phyloP scores from a whole-genome alignment of 2,113 vertebrate genomes.

The Ageneiosus marmoratus region DNA sequence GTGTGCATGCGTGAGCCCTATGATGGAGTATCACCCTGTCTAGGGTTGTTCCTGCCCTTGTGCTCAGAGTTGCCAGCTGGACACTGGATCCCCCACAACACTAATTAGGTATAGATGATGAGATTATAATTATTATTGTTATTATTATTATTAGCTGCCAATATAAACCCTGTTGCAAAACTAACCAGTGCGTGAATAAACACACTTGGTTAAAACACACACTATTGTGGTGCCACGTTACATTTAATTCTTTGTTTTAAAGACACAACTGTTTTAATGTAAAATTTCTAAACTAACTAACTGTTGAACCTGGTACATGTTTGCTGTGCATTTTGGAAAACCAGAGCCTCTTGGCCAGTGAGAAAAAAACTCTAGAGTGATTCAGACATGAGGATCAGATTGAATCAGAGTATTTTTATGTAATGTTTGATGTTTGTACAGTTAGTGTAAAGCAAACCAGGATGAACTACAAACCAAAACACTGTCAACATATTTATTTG shows the following conservation, averaged over 20 bases:
- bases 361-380: background rate
- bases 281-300: background rate
- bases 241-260: background rate
- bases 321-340: background rate
- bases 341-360: background rate
- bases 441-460: background rate
- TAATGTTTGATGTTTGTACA: background rate
- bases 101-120: no score
- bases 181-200: no score
- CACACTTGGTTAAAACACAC: background rate
- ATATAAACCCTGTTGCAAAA: no score
- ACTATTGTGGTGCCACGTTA: background rate
- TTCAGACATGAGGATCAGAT: background rate
- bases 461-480: background rate
- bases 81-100: no score
- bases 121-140: background rate
- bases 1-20: no score
- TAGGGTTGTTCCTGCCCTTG: no score
- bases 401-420: no score
- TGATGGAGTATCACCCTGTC: no score
- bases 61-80: no score
- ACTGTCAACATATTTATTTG: background rate
- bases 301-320: background rate
- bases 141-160: background rate
- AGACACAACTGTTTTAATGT: background rate